phyloP scores from a whole-genome alignment of 2,113 vertebrate species.

The Otocyon megalotis region DNA sequence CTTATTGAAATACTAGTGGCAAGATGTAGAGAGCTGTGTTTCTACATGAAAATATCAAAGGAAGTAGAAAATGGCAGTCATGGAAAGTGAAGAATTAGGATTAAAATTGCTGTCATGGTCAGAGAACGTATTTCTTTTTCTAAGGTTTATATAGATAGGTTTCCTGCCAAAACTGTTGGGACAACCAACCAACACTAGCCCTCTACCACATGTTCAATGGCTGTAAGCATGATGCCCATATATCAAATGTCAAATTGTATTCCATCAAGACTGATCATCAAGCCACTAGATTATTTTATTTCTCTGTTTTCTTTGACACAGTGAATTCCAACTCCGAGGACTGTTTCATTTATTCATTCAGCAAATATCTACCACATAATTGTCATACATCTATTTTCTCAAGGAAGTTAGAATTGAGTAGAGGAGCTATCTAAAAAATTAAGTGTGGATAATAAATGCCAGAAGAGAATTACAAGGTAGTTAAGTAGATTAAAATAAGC shows the following conservation, averaged over 20 bases:
- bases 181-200: not conserved
- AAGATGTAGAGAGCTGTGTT: not conserved
- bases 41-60: slow-evolving; percentile 1
- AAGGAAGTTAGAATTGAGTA: not conserved
- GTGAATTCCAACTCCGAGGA: not conserved
- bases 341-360: not conserved
- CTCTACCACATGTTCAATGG: no score
- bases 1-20: not conserved
- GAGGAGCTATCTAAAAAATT: not conserved
- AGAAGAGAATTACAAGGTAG: not conserved
- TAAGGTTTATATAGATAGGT: not conserved
- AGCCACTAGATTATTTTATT: not conserved
- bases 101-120: not conserved
- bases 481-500: not conserved
- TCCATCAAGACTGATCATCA: not conserved
- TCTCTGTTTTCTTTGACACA: not conserved
- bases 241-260: not conserved
- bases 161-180: not conserved
- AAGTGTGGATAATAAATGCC: not conserved
- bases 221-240: not conserved
- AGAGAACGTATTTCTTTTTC: not conserved
- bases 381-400: not conserved
- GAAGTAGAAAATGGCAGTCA: not conserved
- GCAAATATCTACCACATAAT: not conserved
- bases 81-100: not conserved